Percentiles rank a stretch among this genome's conserved stretches.
phyloP scores from a whole-genome alignment of 2,888 invertebrate genomes.

The Alloplasta piceator region DNA sequence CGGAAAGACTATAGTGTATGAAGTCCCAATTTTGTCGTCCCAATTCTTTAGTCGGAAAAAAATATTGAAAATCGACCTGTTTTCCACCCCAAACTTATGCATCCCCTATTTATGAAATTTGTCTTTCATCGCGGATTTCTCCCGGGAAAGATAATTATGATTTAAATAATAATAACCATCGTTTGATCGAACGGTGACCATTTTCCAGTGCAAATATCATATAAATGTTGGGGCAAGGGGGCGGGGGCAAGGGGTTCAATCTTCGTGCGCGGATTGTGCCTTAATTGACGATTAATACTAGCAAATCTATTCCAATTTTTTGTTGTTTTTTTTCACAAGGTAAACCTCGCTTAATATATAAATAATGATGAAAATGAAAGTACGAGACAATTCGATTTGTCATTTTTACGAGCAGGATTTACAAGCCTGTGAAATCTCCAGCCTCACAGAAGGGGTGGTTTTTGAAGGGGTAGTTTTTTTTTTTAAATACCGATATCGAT shows the following conservation, averaged over 20 bases:
- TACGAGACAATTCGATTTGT: constrained; percentile 26
- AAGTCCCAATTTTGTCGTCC: too few relatives aligned
- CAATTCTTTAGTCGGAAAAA: too few relatives aligned
- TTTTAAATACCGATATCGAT: background rate
- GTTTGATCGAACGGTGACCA: constrained; percentile 19
- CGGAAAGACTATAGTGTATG: too few relatives aligned
- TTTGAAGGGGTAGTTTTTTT: background rate
- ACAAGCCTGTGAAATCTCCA: constrained; percentile 40
- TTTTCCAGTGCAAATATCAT: constrained; percentile 28
- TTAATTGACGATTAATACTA: constrained; percentile 42
- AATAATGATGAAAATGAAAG: constrained; percentile 25
- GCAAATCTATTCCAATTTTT: too few relatives aligned
- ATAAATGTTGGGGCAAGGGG: constrained; percentile 8
- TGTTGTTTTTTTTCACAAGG: constrained; percentile 27
- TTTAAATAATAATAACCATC: background rate
- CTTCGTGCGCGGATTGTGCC: constrained; percentile 47
- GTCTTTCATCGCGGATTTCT: too few relatives aligned
- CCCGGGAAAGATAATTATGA: too few relatives aligned
- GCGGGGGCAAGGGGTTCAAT: background rate
- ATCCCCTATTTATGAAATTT: too few relatives aligned
- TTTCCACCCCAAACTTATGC: too few relatives aligned
- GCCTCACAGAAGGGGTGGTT: constrained; percentile 12
- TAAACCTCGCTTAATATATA: constrained; percentile 31
- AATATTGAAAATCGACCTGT: too few relatives aligned
- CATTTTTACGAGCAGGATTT: constrained; percentile 33